Evolutionary conservation across 2,797 vertebrate species (phyloP).

Genomic region (Pantherophis alleghaniensis): DNA sequence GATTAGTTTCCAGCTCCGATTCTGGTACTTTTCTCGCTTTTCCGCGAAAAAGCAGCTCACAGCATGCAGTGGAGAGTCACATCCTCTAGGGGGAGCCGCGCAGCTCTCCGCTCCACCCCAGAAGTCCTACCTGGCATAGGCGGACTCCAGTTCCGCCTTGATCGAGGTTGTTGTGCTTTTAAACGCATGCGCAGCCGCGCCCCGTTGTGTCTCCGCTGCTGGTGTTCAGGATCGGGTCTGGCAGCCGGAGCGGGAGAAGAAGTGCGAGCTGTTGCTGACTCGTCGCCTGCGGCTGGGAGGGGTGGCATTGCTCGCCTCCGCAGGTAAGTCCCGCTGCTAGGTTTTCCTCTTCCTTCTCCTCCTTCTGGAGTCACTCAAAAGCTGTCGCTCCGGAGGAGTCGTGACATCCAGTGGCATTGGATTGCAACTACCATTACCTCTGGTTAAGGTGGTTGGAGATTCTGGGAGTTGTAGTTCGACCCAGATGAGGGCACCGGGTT

Average conservation of each 20-base stretch:
- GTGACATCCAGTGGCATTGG: neutral
- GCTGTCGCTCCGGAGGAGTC: neutral
- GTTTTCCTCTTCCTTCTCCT: neutral
- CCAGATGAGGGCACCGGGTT: neutral
- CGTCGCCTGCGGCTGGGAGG: neutral
- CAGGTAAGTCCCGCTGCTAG: conserved; percentile 10
- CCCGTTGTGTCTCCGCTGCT: neutral
- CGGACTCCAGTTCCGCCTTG: neutral
- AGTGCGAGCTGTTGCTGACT: neutral
- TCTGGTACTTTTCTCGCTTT: too few relatives aligned
- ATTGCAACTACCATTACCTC: neutral
- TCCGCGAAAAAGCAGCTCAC: too few relatives aligned
- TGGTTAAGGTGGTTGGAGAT: neutral
- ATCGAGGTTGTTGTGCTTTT: neutral
- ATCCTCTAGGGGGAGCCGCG: neutral
- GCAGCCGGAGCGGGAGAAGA: neutral
- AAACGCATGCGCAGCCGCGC: conserved; percentile 40
- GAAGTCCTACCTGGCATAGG: too few relatives aligned
- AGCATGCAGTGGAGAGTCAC: neutral
- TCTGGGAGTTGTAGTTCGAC: neutral
- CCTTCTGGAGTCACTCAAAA: neutral
- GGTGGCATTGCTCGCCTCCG: neutral
- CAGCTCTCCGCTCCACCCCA: neutral
- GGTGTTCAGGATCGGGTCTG: neutral
- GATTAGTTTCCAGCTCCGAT: neutral